Base-by-base conservation (phyloP, 2,113 vertebrate species). In the Trichechus manatus region DNA sequence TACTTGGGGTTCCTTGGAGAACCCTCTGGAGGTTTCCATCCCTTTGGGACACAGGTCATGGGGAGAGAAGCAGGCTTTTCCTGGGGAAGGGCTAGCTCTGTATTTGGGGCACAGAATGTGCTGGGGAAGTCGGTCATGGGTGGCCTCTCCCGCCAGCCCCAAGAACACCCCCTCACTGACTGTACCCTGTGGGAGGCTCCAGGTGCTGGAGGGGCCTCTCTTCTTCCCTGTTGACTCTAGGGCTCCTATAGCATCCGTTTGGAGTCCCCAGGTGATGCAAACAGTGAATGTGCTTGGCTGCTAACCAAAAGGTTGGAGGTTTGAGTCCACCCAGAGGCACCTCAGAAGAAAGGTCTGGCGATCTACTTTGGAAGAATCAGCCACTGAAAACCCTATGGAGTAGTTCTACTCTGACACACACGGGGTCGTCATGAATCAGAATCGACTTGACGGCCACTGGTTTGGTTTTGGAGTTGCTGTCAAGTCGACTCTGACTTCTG, bases 11-110 rank as follows among this genome's bases (percentile, higher is more conserved):
- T 81, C 80, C 59, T 23, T 6, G 6, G 9, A 59, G 42, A 9
- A 31, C 10, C 10, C n/a, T 63, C 1, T 0, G 42, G 44, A 17
- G 63, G n/a, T 6, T 10, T 19, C 6, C 4, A 4, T 29, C n/a
- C n/a, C 68, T 61, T 9, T 22, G 59, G 47, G 63, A 47, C 0
- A 3, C 6, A 63, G 75, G 44, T 17, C 27, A 15, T 17, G 44
- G 39, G 10, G 25, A 77, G 10, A 42, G 53, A 15, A 3, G 17
- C 3, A 0, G 25, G 36, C 15, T 29, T 7, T 9, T 56, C 17
- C 47, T 2, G 13, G 56, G 25, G 17, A 15, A 31, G 19, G 31
- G 9, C 29, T 6, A 0, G 5, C 20, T 70, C 39, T 87, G 23
- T 8, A 5, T 4, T 2, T 11, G 33, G 64, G 47, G 42, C 25